Evolutionary conservation across 2,797 vertebrate species (phyloP), one percentile per base, ranked within the genome.

Genomic region (Oreochromis grahami): DNA sequence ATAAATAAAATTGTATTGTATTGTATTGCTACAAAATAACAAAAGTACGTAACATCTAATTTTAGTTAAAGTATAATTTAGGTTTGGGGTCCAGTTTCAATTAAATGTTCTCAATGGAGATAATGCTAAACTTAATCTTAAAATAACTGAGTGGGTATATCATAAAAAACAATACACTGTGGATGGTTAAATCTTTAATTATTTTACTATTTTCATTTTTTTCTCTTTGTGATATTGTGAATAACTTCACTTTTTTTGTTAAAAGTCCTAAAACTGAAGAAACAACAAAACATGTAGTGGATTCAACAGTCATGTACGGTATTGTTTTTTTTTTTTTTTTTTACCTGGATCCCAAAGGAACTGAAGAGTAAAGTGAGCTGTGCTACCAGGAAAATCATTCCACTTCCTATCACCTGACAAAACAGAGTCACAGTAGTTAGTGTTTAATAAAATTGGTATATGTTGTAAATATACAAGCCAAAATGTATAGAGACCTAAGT

Each of bases 341-440:
- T 90, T 91, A 94, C 93, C 93, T 90, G 53, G 0, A 0, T 0
- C 11, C 3, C 56, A 52, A 2, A 1, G 34, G 1, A 1, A 5
- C 12, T 80, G 60, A 32, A 19, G 56, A 58, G 26, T 17, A 19
- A 17, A 17, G 14, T 32, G 29, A 3, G 1, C 52, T 43, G 83
- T 21, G 87, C 45, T 0, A 53, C 21, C 5, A 0, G 34, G 1
- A 2, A 86, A 21, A 92, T 63, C 81, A 94, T n/a, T 21, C 87
- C 0, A 60, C 83, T 84, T 55, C 94, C 93, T 0, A 93, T 0
- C 43, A 93, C 38, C 93, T 95, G 83, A 38, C n/a, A 60, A 88
- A 7, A 74, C 8, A 70, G 9, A 14, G 24, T 17, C 5, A 63
- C 36, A 53, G 12, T 1, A 12, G 43, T 87, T 63, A 21, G 4